A percentile compares a stretch with the other conserved stretches of the same genome.
These are phyloP conservation scores for Tetramorium bicarinatum DNA, from an alignment of 2,888 invertebrate species.

Conservation along the genomic window DNA sequence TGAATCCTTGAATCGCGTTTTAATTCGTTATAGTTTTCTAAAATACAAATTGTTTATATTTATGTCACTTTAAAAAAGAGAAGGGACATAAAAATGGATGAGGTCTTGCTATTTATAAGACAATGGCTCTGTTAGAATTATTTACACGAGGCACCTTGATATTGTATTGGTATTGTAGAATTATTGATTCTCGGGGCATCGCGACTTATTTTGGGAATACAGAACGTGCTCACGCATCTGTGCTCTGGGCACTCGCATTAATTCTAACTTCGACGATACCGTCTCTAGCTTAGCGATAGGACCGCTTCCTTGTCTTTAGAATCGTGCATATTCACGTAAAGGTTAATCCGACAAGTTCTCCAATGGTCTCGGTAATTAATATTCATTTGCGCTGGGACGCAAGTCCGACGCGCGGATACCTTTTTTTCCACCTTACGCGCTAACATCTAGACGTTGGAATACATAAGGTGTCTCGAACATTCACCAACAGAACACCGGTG, in stretches of 20 bases:
- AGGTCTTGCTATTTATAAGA: neutral
- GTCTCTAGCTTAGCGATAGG: slow-evolving; percentile 5
- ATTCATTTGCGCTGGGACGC: slow-evolving; percentile 50
- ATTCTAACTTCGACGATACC: slow-evolving; percentile 15
- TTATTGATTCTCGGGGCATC: neutral
- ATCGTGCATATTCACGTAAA: slow-evolving; percentile 49
- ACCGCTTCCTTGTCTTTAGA: slow-evolving; percentile 19
- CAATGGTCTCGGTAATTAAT: slow-evolving; percentile 45
- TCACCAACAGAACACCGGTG: neutral
- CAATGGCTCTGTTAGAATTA: neutral
- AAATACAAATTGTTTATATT: neutral
- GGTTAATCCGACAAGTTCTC: slow-evolving; percentile 48
- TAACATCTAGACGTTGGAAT: slow-evolving; percentile 26
- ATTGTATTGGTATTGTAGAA: neutral
- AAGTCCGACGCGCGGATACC: slow-evolving; percentile 21
- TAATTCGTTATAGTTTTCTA: neutral
- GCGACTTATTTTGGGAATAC: slow-evolving; percentile 22
- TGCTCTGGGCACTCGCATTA: neutral
- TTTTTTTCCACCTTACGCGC: slow-evolving; percentile 14
- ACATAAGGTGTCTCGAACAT: slow-evolving; percentile 29
- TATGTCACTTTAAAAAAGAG: neutral
- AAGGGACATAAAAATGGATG: neutral
- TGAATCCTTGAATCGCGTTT: slow-evolving; percentile 18
- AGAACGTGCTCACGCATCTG: neutral
- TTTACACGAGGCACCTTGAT: neutral